Evolutionary conservation across 2,113 vertebrate species (phyloP), one percentile per base, ranked within the genome.

Genomic region (Eretmochelys imbricata): DNA sequence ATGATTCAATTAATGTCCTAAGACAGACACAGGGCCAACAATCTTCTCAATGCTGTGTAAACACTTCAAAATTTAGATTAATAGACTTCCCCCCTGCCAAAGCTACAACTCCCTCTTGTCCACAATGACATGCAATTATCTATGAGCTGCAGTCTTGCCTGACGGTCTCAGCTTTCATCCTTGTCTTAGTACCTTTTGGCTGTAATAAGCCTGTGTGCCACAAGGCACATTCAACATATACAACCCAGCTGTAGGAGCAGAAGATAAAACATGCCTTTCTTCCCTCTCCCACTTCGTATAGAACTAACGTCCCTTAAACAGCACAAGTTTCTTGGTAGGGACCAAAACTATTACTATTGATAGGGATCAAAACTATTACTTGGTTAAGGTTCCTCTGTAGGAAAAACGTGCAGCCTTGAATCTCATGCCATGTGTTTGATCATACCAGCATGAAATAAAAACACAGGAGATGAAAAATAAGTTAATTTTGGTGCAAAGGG

Each of bases 211-310:
- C 79, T 72, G 57, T 55, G 48, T 27, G 8, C n/a, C 6, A 35
- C 50, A 80, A n/a, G 31, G 29, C 50, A 48, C n/a, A 46, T 83
- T 76, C 72, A 80, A 51, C 90, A 14, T 4, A 69, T 48, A 35
- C 42, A 87, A 27, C 54, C 75, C 88, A 91, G 83, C 65, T 79
- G 92, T 85, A 78, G 82, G 48, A 95, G 80, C 90, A 85, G 59
- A 88, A 0, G 4, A 42, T 85, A 42, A 50, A 75, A 25, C 31
- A n/a, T 19, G 16, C n/a, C 16, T 19, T 69, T n/a, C 65, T 69
- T 69, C 5, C 31, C 62, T 65, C 31, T 27, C 29, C 14, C 16
- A 8, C 31, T 35, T 65, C 7, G 8, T 65, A n/a, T 10, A n/a
- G 31, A 69, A n/a, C 35, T 38, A 69, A 69, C 20, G 35, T 20